Evolutionary conservation across 2,113 vertebrate species (phyloP).

Genomic region (Poeciliopsis turrubarensis): DNA sequence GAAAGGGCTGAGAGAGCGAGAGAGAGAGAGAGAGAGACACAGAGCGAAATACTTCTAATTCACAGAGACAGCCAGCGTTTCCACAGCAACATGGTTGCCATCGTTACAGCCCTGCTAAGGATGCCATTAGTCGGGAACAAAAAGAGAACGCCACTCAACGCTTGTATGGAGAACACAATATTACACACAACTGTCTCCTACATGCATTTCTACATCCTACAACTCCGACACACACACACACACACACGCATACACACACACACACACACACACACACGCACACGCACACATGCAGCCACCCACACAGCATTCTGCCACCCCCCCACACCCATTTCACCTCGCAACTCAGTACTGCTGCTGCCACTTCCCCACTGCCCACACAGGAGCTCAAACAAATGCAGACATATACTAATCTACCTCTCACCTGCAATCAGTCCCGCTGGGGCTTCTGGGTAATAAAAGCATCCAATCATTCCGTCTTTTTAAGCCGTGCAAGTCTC

Average conservation of each 20-base stretch:
- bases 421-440: slow-evolving; percentile 50
- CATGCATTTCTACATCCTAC: slow-evolving; percentile 26
- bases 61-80: slow-evolving; percentile 78
- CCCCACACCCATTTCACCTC: slow-evolving; percentile 36
- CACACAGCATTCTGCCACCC: slow-evolving; percentile 25
- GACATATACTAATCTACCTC: slow-evolving; percentile 46
- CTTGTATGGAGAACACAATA: slow-evolving; percentile 42
- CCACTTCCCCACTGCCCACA: slow-evolving; percentile 64
- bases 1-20: slow-evolving; percentile 41
- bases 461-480: slow-evolving; percentile 4
- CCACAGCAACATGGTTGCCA: slow-evolving; percentile 82
- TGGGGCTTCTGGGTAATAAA: slow-evolving; percentile 7
- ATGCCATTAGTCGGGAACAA: slow-evolving; percentile 78
- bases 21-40: slow-evolving; percentile 60
- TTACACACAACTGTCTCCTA: slow-evolving; percentile 39
- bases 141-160: slow-evolving; percentile 68
- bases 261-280: too few relatives aligned
- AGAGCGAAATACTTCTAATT: slow-evolving; percentile 76
- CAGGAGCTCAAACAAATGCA: slow-evolving; percentile 48
- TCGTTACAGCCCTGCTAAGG: slow-evolving; percentile 80
- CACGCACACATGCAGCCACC: slow-evolving; percentile 20
- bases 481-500: not conserved
- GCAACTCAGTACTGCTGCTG: slow-evolving; percentile 37
- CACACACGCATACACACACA: slow-evolving; percentile 34
- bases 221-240: slow-evolving; percentile 26